These are phyloP conservation scores for Ischnus inquisitorius DNA, from an alignment of 2,888 invertebrate species.

Conservation along the genomic window DNA sequence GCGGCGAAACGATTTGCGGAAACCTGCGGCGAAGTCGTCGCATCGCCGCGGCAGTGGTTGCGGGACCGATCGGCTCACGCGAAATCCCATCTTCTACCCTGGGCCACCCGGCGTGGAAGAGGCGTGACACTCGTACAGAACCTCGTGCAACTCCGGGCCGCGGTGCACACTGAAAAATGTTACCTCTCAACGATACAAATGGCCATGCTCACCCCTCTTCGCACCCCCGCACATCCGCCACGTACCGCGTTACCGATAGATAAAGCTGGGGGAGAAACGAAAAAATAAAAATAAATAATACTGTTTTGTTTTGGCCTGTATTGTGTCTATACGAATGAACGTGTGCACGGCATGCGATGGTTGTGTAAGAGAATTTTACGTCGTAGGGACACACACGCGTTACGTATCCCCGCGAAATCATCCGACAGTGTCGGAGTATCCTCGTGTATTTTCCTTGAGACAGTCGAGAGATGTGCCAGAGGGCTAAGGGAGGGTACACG, in stretches of 20 bases:
- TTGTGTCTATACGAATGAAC: constrained; percentile 22
- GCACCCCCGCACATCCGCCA: neutral
- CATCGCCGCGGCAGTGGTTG: neutral
- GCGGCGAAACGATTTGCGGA: constrained; percentile 59
- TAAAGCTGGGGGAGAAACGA: constrained; percentile 69
- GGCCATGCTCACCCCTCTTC: constrained; percentile 71
- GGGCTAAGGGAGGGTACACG: constrained; percentile 1
- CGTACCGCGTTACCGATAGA: constrained; percentile 70
- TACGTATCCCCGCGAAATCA: constrained; percentile 49
- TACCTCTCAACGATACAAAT: constrained; percentile 81
- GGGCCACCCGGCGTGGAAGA: constrained; percentile 66
- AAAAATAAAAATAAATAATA: constrained; percentile 68
- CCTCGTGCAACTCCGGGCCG: constrained; percentile 42
- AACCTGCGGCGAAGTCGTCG: constrained; percentile 19
- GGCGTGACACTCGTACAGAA: constrained; percentile 62
- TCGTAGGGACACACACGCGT: constrained; percentile 45
- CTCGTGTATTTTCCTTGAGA: constrained; percentile 54
- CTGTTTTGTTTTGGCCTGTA: constrained; percentile 60
- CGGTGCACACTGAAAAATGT: constrained; percentile 80
- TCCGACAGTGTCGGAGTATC: constrained; percentile 57
- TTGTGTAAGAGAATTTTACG: constrained; percentile 43
- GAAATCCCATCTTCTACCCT: constrained; percentile 71
- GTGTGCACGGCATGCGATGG: neutral
- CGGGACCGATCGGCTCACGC: constrained; percentile 71
- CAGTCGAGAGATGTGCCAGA: constrained; percentile 48